phyloP scores from a whole-genome alignment of 1,140 invertebrate genomes.

The Pararge aegeria region DNA sequence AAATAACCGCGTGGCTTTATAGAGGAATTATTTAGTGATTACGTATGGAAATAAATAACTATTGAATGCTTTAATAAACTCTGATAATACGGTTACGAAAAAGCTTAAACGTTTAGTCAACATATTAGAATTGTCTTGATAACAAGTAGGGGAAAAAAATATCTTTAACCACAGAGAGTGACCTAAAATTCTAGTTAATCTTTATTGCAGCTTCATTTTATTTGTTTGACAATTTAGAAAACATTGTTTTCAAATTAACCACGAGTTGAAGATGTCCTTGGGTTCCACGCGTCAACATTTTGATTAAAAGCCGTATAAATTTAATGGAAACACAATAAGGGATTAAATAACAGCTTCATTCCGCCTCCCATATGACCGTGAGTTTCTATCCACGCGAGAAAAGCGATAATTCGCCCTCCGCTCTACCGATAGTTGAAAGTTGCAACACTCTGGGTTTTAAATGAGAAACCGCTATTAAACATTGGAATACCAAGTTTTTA shows the following conservation, averaged over 20 bases:
- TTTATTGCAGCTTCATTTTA: too few relatives aligned
- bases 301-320: conserved; percentile 71
- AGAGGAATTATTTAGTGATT: conserved; percentile 38
- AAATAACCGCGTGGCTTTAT: conserved; percentile 35
- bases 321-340: conserved; percentile 75
- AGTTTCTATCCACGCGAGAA: conserved; percentile 43
- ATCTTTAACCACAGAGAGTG: too few relatives aligned
- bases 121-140: too few relatives aligned
- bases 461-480: not conserved
- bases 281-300: conserved; percentile 53
- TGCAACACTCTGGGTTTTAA: conserved; percentile 39
- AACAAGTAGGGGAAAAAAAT: too few relatives aligned
- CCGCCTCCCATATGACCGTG: conserved; percentile 63
- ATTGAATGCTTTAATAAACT: conserved; percentile 20
- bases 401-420: conserved; percentile 55
- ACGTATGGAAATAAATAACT: conserved; percentile 24
- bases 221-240: too few relatives aligned
- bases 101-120: too few relatives aligned
- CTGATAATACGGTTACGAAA: too few relatives aligned
- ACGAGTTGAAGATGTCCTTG: too few relatives aligned
- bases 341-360: conserved; percentile 75
- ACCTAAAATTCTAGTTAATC: too few relatives aligned
- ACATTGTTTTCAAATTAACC: too few relatives aligned
- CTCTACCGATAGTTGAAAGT: conserved; percentile 22
- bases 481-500: too few relatives aligned